Evolutionary conservation across 2,888 invertebrate genomes (phyloP).

Genomic region (Cryptocheilus praepositus): DNA sequence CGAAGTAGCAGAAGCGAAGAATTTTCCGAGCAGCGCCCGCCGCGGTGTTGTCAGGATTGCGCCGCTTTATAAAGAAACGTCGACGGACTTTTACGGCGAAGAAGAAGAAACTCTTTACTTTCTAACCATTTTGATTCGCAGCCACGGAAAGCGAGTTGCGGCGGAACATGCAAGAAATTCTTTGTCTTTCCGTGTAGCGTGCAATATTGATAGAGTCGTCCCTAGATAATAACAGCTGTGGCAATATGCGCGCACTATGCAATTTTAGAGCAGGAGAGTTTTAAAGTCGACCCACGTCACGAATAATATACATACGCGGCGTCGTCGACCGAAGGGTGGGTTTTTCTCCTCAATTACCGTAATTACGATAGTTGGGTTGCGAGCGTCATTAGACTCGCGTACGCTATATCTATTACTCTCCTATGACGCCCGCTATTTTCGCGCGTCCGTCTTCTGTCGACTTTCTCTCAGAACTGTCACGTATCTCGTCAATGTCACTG

Average conservation of each 20-base stretch:
- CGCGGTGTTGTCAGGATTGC: too few relatives aligned
- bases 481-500: too few relatives aligned
- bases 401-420: constrained; percentile 1
- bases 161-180: constrained; percentile 8
- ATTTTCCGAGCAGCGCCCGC: too few relatives aligned
- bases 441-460: neutral
- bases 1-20: too few relatives aligned
- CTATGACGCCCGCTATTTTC: neutral
- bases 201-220: constrained; percentile 24
- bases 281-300: constrained; percentile 25
- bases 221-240: constrained; percentile 33
- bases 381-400: neutral
- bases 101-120: too few relatives aligned
- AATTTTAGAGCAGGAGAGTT: constrained; percentile 50
- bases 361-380: constrained; percentile 36
- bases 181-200: constrained; percentile 25
- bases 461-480: neutral
- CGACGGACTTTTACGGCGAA: too few relatives aligned
- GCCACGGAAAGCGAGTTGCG: neutral
- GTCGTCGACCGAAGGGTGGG: too few relatives aligned
- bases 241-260: constrained; percentile 32
- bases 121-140: neutral
- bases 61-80: too few relatives aligned
- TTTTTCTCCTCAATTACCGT: constrained; percentile 23
- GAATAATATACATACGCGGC: constrained; percentile 13